Base-by-base conservation (phyloP, 1,140 invertebrate genomes). In the Bilobella aurantiaca region DNA sequence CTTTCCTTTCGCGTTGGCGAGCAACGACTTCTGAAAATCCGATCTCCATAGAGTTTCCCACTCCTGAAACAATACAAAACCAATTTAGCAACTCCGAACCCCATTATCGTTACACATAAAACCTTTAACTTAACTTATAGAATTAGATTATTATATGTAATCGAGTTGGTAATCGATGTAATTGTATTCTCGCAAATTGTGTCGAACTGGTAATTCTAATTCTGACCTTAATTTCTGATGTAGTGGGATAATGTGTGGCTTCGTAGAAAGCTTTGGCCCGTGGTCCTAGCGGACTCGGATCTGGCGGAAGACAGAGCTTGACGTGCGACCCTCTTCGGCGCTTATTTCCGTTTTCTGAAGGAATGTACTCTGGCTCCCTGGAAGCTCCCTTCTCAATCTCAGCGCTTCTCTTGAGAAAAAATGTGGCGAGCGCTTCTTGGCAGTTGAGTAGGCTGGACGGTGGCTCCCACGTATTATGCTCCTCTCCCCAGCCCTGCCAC, bases 401-500 rank as follows among this genome's bases (percentile, higher is more conserved):
- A 3, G 58, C 37, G 49, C 66, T 67, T 1, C 62, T 46, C 30
- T 67, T 57, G 1, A 37, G 1, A 57, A 68, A 72, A 58, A 70
- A 68, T 2, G 23, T 27, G 1, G 34, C 18, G 12, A 70, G 32
- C 3, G 53, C 61, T 23, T 65, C 47, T 16, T 64, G 42, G 30
- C 66, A 68, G 37, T 66, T 68, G n/a, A 68, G 12, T 30, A 71
- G 42, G 34, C 67, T 67, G 16, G 27, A 30, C 1, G 68, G 53
- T 14, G 65, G 65, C 34, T 69, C 67, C 65, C 70, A 72, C 1
- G 64, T 72, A 31, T 69, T 72, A 31, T 65, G 67, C 1, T 66
- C 65, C 0, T 63, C 65, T 14, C 34, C 63, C 65, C 66, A 69
- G 32, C 64, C 60, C 42, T 71, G 68, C 69, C 69, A 71, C 37